phyloP scores from a whole-genome alignment of 2,113 vertebrate genomes.

The Ginglymostoma cirratum region DNA sequence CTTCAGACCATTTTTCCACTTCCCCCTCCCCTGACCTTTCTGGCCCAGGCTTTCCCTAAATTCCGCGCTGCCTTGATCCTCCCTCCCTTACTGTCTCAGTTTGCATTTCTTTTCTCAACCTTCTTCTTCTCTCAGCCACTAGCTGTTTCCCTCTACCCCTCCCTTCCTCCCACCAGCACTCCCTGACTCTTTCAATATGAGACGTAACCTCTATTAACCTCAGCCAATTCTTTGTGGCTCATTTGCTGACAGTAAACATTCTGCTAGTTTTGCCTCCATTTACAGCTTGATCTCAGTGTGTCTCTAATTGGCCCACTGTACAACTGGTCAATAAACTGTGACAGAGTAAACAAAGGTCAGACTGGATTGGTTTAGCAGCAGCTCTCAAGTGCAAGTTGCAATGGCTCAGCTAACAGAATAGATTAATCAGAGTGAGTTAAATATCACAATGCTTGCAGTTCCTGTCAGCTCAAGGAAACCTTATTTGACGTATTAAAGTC shows the following conservation, averaged over 20 bases:
- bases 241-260: conserved; percentile 12
- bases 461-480: background rate
- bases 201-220: background rate
- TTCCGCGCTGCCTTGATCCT: background rate
- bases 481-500: background rate
- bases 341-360: background rate
- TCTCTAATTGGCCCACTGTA: background rate
- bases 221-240: background rate
- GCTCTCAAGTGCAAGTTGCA: conserved; percentile 10
- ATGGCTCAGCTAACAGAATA: background rate
- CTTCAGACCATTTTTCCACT: background rate
- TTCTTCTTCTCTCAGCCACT: background rate
- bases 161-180: background rate
- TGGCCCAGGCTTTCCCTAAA: too few relatives aligned
- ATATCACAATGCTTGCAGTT: background rate
- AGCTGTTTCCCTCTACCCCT: too few relatives aligned
- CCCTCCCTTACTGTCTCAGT: background rate
- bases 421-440: background rate
- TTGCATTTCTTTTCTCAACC: background rate
- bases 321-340: conserved; percentile 28
- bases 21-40: background rate
- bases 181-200: background rate
- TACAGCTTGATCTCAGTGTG: background rate
- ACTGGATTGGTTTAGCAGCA: background rate
- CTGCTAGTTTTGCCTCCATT: background rate